Percentiles rank a stretch among this genome's conserved stretches.
phyloP scores from a whole-genome alignment of 1,140 invertebrate species.

The Eriosoma lanigerum region DNA sequence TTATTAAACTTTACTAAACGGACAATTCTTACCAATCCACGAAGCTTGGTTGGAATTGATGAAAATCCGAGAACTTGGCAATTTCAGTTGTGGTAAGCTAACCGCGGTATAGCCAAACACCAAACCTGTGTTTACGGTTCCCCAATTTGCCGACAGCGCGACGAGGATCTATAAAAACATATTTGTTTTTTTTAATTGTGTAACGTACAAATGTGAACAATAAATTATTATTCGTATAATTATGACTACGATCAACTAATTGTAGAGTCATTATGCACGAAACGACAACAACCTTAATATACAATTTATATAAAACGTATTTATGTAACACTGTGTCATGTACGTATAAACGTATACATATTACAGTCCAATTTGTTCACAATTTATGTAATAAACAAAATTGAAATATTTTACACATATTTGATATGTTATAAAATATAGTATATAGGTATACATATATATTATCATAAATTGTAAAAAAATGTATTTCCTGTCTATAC shows the following conservation, averaged over 20 bases:
- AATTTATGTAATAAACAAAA: too few species aligned
- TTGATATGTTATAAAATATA: too few species aligned
- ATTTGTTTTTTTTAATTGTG: constrained; percentile 56
- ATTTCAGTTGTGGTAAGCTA: constrained; percentile 67
- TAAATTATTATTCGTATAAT: background rate
- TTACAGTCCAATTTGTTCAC: background rate
- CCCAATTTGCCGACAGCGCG: constrained; percentile 67
- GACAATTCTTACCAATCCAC: constrained; percentile 67
- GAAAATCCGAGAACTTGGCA: constrained; percentile 62
- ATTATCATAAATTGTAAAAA: too few species aligned
- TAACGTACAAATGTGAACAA: background rate
- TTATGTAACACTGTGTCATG: background rate
- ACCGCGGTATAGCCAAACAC: constrained; percentile 74
- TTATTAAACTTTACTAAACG: too few species aligned
- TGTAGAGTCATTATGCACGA: background rate
- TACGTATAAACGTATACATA: too few species aligned
- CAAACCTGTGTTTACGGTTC: constrained; percentile 72
- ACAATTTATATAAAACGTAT: background rate
- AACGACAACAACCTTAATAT: too few species aligned
- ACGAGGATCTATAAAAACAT: constrained; percentile 63
- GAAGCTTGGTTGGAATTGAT: constrained; percentile 67
- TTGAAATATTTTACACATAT: too few species aligned
- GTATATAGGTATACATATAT: too few species aligned
- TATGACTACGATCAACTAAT: background rate
- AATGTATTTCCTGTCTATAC: too few species aligned